These are phyloP conservation scores for Corynorhinus townsendii DNA, from an alignment of 2,113 vertebrate genomes.

Conservation along the genomic window DNA sequence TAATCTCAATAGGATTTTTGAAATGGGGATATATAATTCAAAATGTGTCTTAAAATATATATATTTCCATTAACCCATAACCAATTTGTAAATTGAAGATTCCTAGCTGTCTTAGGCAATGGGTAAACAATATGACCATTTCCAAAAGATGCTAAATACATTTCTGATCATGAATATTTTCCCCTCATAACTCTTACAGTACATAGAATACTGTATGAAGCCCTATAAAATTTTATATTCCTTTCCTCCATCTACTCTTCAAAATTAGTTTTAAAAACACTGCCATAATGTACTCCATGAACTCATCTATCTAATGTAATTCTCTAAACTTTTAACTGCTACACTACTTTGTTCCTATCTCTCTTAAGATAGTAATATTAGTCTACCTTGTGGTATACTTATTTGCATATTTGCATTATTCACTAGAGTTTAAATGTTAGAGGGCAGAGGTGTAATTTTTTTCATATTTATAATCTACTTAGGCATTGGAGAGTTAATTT, in stretches of 20 bases:
- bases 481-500: not conserved
- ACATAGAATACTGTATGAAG: not conserved
- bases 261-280: not conserved
- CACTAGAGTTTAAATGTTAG: not conserved
- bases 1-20: not conserved
- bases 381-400: not conserved
- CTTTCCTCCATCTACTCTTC: not conserved
- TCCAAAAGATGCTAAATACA: not conserved
- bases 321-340: not conserved
- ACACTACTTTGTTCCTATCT: not conserved
- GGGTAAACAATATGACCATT: not conserved
- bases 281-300: not conserved
- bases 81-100: not conserved
- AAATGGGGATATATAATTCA: not conserved
- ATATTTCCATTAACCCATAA: not conserved
- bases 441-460: not conserved
- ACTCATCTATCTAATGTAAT: not conserved
- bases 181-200: not conserved
- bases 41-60: not conserved
- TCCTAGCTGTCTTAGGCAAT: not conserved
- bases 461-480: not conserved
- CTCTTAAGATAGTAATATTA: not conserved
- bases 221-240: not conserved
- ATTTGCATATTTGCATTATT: not conserved
- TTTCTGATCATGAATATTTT: not conserved